Evolutionary conservation across 2,113 vertebrate genomes (phyloP), one percentile per base, ranked within the genome.

Genomic region (Boulengerochromis microlepis): DNA sequence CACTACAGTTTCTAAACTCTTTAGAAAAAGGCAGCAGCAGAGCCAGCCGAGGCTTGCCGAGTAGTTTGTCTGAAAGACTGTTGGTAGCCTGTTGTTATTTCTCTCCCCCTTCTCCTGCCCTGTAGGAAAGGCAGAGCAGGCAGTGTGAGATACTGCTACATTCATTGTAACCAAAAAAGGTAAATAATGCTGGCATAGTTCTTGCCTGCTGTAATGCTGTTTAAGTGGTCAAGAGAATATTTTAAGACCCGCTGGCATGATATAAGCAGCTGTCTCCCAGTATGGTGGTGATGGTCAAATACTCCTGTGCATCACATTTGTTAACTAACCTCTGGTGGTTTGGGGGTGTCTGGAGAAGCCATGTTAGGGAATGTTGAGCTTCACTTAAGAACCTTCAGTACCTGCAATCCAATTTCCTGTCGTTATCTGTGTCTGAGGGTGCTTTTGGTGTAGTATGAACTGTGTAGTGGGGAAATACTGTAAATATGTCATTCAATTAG

Each of bases 61-160:
- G 26, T 16, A 81, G 83, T 76, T 38, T 66, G 31, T 69, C 76
- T 78, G 35, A 71, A 19, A 86, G 86, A 64, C 29, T 86, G 38
- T 88, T 81, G 47, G 86, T 29, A 87, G 87, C 57, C 18, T 85
- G 53, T 89, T 83, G 91, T 84, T 85, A 80, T 91, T 45, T 93
- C 89, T 91, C 95, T 91, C 94, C 91, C 91, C 93, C 92, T 78
- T 84, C 92, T 93, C 95, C 93, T 95, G 93, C 92, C 83, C 95
- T 96, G 92, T 94, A 98, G 97, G 95, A 97, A 97, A 97, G 95
- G 93, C 95, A 97, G 93, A 94, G 95, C 96, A 94, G 96, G 97
- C 95, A 96, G 90, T 96, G 94, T 96, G 96, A 97, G 94, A 92
- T 96, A 95, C 94, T 96, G 91, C 96, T 96, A 89, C 94, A 95